Conservation (phyloP, 2,797 vertebrate genomes). For the Silurus aristotelis region DNA sequence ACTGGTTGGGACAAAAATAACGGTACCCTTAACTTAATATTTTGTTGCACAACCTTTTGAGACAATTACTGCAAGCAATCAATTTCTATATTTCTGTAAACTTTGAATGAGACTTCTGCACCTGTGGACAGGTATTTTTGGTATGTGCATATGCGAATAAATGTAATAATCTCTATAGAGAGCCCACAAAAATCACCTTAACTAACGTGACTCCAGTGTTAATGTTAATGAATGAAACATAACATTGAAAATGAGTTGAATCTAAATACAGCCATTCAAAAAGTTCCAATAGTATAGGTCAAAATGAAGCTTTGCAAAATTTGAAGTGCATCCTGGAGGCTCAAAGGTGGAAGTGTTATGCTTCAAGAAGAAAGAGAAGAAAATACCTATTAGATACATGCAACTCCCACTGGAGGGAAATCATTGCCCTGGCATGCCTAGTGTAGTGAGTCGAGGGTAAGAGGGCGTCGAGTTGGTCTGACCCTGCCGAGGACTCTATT, state of each 20-base stretch:
- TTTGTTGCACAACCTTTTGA: too few relatives aligned
- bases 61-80: too few relatives aligned
- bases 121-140: too few relatives aligned
- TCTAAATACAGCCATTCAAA: not conserved
- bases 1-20: too few relatives aligned
- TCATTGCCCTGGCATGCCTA: slow-evolving; percentile 64
- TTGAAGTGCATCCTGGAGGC: slow-evolving; percentile 33
- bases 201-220: not conserved
- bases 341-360: slow-evolving; percentile 60
- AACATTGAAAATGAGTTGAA: not conserved
- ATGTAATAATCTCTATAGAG: too few relatives aligned
- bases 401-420: slow-evolving; percentile 63
- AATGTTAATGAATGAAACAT: not conserved
- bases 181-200: too few relatives aligned
- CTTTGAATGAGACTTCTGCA: too few relatives aligned
- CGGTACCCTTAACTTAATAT: too few relatives aligned
- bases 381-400: slow-evolving; percentile 69
- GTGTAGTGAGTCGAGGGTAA: slow-evolving; percentile 42
- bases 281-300: slow-evolving; percentile 54
- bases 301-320: slow-evolving; percentile 42
- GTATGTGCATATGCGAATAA: too few relatives aligned
- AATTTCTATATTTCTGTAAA: too few relatives aligned
- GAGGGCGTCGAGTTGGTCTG: slow-evolving; percentile 65
- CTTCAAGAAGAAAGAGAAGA: slow-evolving; percentile 68
- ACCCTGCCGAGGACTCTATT: slow-evolving; percentile 78